Conservation (phyloP, 2,888 invertebrate species). For the Pseudoips prasinana region DNA sequence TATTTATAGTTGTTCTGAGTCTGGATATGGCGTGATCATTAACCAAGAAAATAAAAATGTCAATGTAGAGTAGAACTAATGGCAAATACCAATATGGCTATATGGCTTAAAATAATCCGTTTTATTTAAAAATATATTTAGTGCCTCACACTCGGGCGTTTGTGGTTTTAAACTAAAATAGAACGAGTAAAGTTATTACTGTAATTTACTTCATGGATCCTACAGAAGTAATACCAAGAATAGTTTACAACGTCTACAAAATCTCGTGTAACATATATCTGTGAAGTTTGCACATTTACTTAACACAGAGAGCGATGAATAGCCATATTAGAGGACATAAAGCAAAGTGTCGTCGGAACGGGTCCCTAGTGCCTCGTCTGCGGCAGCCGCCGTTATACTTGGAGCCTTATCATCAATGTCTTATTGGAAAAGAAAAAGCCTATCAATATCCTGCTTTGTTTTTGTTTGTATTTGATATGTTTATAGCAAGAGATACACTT, state of each 20-base stretch:
- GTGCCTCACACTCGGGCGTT: too few species aligned
- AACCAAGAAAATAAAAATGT: too few species aligned
- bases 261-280: not conserved
- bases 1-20: too few species aligned
- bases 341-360: constrained; percentile 37
- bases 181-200: too few species aligned
- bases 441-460: constrained; percentile 48
- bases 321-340: constrained; percentile 51
- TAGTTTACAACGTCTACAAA: not conserved
- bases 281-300: not conserved
- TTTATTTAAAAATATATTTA: too few species aligned
- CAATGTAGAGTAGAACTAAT: too few species aligned
- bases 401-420: constrained; percentile 51
- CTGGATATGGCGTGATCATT: too few species aligned
- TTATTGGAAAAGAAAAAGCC: constrained; percentile 59
- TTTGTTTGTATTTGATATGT: not conserved
- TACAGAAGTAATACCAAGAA: not conserved
- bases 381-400: constrained; percentile 38
- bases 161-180: too few species aligned
- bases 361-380: constrained; percentile 41
- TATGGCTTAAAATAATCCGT: too few species aligned
- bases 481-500: too few species aligned
- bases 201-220: not conserved
- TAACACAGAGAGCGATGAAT: constrained; percentile 24
- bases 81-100: too few species aligned